These are phyloP conservation scores for Hapalemur alaotrensis DNA, from an alignment of 2,797 vertebrate species.

Conservation along the genomic window DNA sequence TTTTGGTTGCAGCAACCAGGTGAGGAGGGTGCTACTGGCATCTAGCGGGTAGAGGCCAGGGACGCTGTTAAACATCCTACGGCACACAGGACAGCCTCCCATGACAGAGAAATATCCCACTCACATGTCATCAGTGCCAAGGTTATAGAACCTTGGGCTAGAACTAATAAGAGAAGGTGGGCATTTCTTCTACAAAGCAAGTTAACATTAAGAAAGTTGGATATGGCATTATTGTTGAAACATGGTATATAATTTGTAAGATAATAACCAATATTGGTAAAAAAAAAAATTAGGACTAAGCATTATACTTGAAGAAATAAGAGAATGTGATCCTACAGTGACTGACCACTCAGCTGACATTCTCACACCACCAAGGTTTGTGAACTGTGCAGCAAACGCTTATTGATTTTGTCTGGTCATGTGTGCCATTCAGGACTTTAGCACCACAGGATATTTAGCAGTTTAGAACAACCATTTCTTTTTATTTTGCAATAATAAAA, in stretches of 20 bases:
- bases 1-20: background rate
- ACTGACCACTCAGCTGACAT: background rate
- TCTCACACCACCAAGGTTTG: background rate
- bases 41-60: background rate
- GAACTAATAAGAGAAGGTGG: background rate
- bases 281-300: background rate
- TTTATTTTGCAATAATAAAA: slow-evolving; percentile 39
- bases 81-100: background rate
- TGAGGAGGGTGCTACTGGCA: background rate
- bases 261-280: background rate
- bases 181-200: background rate
- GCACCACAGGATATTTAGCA: background rate
- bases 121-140: background rate
- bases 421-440: background rate
- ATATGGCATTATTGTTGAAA: background rate
- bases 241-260: background rate
- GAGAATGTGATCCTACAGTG: background rate
- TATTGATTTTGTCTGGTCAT: background rate
- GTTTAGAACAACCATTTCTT: background rate
- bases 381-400: background rate
- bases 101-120: background rate
- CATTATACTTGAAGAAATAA: background rate
- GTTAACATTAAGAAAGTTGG: background rate
- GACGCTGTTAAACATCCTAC: background rate
- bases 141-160: background rate